phyloP scores from a whole-genome alignment of 2,888 invertebrate species.

The Laothoe populi region DNA sequence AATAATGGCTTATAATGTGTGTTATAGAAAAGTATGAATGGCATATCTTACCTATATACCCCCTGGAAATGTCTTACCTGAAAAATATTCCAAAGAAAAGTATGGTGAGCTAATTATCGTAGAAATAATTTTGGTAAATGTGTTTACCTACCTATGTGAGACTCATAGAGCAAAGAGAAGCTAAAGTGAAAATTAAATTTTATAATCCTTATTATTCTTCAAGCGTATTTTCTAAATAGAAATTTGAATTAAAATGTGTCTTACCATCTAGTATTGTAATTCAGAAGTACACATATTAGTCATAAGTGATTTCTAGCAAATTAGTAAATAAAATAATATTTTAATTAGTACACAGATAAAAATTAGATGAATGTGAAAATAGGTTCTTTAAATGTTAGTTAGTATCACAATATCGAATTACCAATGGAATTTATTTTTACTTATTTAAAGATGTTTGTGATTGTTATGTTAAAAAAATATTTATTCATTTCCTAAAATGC shows the following conservation, averaged over 20 bases:
- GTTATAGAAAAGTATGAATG: too few species aligned
- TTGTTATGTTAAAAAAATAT: too few species aligned
- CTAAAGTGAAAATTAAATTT: not conserved
- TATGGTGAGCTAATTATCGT: too few species aligned
- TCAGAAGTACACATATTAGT: not conserved
- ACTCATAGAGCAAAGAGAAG: not conserved
- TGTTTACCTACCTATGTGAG: too few species aligned
- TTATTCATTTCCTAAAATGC: too few species aligned
- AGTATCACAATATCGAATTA: not conserved
- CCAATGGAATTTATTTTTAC: too few species aligned
- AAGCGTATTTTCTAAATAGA: not conserved
- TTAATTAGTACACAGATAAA: not conserved
- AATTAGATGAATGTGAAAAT: not conserved
- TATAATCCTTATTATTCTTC: not conserved
- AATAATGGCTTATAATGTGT: too few species aligned
- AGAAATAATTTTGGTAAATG: too few species aligned
- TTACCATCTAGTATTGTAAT: slow-evolving; percentile 4
- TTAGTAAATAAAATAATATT: not conserved
- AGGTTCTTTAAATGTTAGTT: not conserved
- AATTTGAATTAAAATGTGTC: slow-evolving; percentile 16
- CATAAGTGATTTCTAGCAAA: not conserved
- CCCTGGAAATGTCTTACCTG: too few species aligned
- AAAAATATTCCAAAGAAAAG: too few species aligned
- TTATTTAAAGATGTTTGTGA: too few species aligned
- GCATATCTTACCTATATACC: too few species aligned